Evolutionary conservation across 1,140 invertebrate species (phyloP).

Genomic region (Bilobella aurantiaca): DNA sequence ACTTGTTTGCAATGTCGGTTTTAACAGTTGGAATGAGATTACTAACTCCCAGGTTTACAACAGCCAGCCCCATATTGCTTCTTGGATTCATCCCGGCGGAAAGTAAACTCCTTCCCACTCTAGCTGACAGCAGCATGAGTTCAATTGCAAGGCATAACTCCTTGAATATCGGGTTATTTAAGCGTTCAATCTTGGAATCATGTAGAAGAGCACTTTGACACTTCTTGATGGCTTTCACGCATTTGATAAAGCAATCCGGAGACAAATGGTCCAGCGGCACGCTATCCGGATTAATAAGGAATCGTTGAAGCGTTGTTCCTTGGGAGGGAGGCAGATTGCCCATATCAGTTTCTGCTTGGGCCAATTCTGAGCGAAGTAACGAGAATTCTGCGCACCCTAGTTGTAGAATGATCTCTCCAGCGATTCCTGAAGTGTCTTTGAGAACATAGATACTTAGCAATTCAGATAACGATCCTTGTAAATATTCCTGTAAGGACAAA

Average conservation of each 20-base stretch:
- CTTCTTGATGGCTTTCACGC: slow-evolving; percentile 50
- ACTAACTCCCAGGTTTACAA: slow-evolving; percentile 53
- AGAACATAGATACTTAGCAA: slow-evolving; percentile 53
- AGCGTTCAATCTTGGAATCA: slow-evolving; percentile 40
- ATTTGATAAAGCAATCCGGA: slow-evolving; percentile 50
- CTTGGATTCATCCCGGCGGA: slow-evolving; percentile 52
- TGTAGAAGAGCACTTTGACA: slow-evolving; percentile 45
- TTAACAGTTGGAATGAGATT: slow-evolving; percentile 52
- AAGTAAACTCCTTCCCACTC: slow-evolving; percentile 50
- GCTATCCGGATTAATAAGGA: slow-evolving; percentile 52
- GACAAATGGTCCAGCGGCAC: slow-evolving; percentile 51
- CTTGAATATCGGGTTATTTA: slow-evolving; percentile 41
- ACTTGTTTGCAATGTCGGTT: slow-evolving; percentile 58
- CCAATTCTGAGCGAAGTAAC: slow-evolving; percentile 45
- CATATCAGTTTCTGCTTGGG: slow-evolving; percentile 44
- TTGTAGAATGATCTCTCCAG: slow-evolving; percentile 51
- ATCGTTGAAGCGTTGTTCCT: slow-evolving; percentile 53
- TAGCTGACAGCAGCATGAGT: slow-evolving; percentile 50
- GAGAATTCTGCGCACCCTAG: slow-evolving; percentile 53
- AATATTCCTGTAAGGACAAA: slow-evolving; percentile 46
- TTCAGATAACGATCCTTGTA: slow-evolving; percentile 46
- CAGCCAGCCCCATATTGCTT: slow-evolving; percentile 50
- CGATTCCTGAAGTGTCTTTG: slow-evolving; percentile 44
- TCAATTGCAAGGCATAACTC: slow-evolving; percentile 52
- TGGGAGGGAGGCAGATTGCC: slow-evolving; percentile 50